Conservation (phyloP, 1,140 invertebrate species). For the Euura lappo region DNA sequence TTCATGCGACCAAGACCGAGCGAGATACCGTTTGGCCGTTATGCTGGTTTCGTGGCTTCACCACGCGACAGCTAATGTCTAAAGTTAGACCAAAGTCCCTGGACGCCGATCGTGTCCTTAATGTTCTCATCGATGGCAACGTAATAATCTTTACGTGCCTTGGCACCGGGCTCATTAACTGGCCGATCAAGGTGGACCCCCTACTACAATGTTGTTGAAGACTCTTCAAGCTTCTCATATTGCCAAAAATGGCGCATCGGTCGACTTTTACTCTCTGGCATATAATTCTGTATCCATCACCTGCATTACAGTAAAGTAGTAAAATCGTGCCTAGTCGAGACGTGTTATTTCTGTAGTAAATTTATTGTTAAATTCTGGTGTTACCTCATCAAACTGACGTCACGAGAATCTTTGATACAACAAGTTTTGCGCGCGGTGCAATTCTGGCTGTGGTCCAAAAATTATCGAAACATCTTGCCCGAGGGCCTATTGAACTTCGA, state of each 20-base stretch:
- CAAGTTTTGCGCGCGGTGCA: slow-evolving; percentile 46
- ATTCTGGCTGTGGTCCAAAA: slow-evolving; percentile 46
- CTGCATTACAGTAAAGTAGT: no score
- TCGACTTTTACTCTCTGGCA: no score
- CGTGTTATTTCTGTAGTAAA: background rate
- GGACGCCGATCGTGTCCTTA: slow-evolving; percentile 53
- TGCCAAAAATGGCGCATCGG: background rate
- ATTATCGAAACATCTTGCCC: slow-evolving; percentile 34
- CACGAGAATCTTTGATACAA: slow-evolving; percentile 42
- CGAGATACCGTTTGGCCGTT: slow-evolving; percentile 27
- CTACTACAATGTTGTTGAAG: no score
- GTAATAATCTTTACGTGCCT: slow-evolving; percentile 37
- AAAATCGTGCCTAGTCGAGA: background rate
- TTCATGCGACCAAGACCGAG: slow-evolving; percentile 43
- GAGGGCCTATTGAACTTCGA: slow-evolving; percentile 43
- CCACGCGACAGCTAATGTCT: slow-evolving; percentile 45
- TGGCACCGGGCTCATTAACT: slow-evolving; percentile 8
- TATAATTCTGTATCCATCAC: no score
- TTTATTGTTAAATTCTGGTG: slow-evolving; percentile 41
- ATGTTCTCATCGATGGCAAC: slow-evolving; percentile 49
- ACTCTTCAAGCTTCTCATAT: background rate
- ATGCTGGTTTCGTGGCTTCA: slow-evolving; percentile 23
- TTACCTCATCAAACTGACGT: slow-evolving; percentile 43
- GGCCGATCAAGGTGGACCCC: background rate
- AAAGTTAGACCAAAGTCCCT: slow-evolving; percentile 60